These are phyloP conservation scores for Simalia tracyae DNA, from an alignment of 2,797 vertebrate species.

Conservation along the genomic window DNA sequence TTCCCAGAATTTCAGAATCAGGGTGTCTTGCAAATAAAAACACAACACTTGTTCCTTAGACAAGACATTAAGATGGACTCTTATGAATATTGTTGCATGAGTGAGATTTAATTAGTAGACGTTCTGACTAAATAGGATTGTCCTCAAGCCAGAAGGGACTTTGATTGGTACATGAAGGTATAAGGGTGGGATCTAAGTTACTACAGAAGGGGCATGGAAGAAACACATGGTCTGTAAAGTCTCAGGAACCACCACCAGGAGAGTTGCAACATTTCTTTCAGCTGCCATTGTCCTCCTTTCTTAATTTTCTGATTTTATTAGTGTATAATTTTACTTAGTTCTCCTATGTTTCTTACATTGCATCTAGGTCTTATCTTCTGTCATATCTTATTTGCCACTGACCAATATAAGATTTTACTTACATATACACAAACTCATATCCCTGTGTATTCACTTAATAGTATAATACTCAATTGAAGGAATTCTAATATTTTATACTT, in stretches of 20 bases:
- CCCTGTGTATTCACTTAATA: too few relatives aligned
- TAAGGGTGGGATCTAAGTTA: not conserved
- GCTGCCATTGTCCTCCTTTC: not conserved
- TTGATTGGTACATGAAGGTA: not conserved
- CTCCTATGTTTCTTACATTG: not conserved
- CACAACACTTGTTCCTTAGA: slow-evolving; percentile 45
- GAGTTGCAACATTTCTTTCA: not conserved
- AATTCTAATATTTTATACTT: too few relatives aligned
- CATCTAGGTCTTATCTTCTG: not conserved
- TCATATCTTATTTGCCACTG: not conserved
- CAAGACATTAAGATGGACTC: slow-evolving; percentile 67
- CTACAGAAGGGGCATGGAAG: too few relatives aligned
- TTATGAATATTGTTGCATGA: slow-evolving; percentile 57
- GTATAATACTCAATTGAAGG: too few relatives aligned
- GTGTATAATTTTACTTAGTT: not conserved
- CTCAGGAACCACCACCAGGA: not conserved
- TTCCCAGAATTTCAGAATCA: slow-evolving; percentile 31
- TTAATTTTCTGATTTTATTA: not conserved
- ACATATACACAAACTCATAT: too few relatives aligned
- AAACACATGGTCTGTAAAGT: too few relatives aligned
- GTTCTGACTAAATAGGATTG: slow-evolving; percentile 1
- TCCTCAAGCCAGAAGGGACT: not conserved
- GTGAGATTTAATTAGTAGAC: slow-evolving; percentile 32
- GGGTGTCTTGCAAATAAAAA: slow-evolving; percentile 17
- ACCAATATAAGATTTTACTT: not conserved